These are phyloP conservation scores for Xenentodon cancila DNA, from an alignment of 2,797 vertebrate genomes.

Conservation along the genomic window DNA sequence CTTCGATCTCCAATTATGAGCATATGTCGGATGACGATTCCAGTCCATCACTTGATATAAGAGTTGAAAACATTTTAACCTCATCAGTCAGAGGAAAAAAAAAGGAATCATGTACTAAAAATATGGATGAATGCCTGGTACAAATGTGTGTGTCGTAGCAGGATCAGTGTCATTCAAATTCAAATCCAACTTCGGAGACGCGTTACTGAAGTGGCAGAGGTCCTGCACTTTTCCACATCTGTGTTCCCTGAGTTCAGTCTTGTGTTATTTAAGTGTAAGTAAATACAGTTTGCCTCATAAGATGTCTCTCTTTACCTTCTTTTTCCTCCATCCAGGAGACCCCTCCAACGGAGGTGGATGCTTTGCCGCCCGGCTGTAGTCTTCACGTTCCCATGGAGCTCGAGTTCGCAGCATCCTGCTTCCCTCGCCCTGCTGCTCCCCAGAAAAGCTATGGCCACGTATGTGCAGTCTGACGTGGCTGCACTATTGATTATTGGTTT, in stretches of 20 bases:
- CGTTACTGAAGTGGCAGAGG: too few relatives aligned
- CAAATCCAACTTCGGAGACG: too few relatives aligned
- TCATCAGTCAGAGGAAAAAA: too few relatives aligned
- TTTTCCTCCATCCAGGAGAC: slow-evolving; percentile 56
- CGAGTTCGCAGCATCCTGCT: slow-evolving; percentile 71
- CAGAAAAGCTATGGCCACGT: slow-evolving; percentile 56
- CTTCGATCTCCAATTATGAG: too few relatives aligned
- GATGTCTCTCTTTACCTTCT: slow-evolving; percentile 7
- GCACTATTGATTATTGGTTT: slow-evolving; percentile 4
- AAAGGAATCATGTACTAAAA: too few relatives aligned
- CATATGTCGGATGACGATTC: too few relatives aligned
- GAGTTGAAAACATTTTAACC: too few relatives aligned
- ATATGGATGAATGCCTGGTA: too few relatives aligned
- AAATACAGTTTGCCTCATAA: not conserved
- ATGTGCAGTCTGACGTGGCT: slow-evolving; percentile 52
- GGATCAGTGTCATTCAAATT: too few relatives aligned
- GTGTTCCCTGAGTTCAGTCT: not conserved
- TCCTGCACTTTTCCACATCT: not conserved
- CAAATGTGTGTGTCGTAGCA: too few relatives aligned
- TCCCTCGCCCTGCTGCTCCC: slow-evolving; percentile 50
- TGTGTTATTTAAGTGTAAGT: not conserved
- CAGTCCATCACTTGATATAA: too few relatives aligned
- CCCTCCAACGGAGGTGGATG: slow-evolving; percentile 38
- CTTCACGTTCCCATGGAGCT: slow-evolving; percentile 79
- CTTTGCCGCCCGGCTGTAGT: slow-evolving; percentile 63